Conservation (phyloP, 2,888 invertebrate species). For the Mellilla xanthometata region DNA sequence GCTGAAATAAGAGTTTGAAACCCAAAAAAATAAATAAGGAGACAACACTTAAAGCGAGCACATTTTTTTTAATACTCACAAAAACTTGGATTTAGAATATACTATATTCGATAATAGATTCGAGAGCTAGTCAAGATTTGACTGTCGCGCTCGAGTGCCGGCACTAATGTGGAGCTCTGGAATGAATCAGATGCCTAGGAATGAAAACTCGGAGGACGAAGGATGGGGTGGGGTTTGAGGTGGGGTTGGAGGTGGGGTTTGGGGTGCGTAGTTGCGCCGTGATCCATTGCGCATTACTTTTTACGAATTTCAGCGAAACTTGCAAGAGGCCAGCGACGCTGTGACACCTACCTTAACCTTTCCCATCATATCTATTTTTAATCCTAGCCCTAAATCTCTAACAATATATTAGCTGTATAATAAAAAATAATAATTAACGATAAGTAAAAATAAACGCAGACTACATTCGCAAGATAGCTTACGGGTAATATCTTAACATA, state of each 20-base stretch:
- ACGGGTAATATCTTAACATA: too few relatives aligned
- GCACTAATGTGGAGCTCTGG: background rate
- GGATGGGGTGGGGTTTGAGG: too few relatives aligned
- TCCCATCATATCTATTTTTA: conserved; percentile 7
- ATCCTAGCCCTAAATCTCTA: background rate
- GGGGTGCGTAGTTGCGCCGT: conserved; percentile 8
- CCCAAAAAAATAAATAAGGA: background rate
- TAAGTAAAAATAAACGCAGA: too few relatives aligned
- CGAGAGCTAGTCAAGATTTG: background rate
- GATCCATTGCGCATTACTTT: conserved; percentile 7
- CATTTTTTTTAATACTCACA: background rate
- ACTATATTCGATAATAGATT: background rate
- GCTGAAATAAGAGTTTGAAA: too few relatives aligned
- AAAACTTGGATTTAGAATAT: background rate
- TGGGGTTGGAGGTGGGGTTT: too few relatives aligned
- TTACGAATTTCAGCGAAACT: background rate
- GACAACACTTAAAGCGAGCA: too few relatives aligned
- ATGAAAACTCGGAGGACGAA: conserved; percentile 1
- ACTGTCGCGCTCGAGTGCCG: background rate
- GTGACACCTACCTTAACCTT: conserved; percentile 6
- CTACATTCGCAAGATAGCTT: too few relatives aligned
- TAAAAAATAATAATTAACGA: too few relatives aligned
- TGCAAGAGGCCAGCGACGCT: conserved; percentile 2
- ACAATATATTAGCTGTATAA: too few relatives aligned
- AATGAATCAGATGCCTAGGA: background rate